Evolutionary conservation across 1,140 invertebrate species (phyloP).

Genomic region (Choristoneura fumiferana): DNA sequence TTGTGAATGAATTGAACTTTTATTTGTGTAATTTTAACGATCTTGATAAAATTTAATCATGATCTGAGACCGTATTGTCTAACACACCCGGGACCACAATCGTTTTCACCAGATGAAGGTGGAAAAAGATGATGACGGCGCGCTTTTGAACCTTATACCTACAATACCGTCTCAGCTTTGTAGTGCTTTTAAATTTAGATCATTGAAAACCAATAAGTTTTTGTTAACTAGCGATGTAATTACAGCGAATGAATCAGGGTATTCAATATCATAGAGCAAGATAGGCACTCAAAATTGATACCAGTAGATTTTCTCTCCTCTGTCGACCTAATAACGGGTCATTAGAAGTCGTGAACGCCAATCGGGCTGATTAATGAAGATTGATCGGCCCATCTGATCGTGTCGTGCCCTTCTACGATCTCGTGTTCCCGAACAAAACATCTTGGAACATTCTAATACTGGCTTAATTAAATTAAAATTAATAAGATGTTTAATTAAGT

Average conservation of each 20-base stretch:
- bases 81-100: too few relatives aligned
- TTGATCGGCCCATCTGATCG: conserved; percentile 32
- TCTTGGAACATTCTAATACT: conserved; percentile 13
- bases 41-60: too few relatives aligned
- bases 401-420: conserved; percentile 23
- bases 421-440: conserved; percentile 1
- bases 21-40: too few relatives aligned
- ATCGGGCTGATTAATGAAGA: conserved; percentile 40
- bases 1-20: too few relatives aligned
- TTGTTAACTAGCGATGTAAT: not conserved
- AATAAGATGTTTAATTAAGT: conserved; percentile 6
- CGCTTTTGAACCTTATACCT: too few relatives aligned
- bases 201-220: too few relatives aligned
- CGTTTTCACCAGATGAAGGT: too few relatives aligned
- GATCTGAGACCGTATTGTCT: too few relatives aligned
- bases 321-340: conserved; percentile 34
- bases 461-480: conserved; percentile 7
- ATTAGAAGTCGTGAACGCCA: conserved; percentile 35
- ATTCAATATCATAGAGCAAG: not conserved
- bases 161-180: too few relatives aligned
- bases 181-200: too few relatives aligned
- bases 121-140: too few relatives aligned
- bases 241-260: not conserved
- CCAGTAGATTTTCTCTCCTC: conserved; percentile 10
- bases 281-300: conserved; percentile 9